phyloP scores from a whole-genome alignment of 2,797 vertebrate genomes.

The Helicolenus hilgendorfi region DNA sequence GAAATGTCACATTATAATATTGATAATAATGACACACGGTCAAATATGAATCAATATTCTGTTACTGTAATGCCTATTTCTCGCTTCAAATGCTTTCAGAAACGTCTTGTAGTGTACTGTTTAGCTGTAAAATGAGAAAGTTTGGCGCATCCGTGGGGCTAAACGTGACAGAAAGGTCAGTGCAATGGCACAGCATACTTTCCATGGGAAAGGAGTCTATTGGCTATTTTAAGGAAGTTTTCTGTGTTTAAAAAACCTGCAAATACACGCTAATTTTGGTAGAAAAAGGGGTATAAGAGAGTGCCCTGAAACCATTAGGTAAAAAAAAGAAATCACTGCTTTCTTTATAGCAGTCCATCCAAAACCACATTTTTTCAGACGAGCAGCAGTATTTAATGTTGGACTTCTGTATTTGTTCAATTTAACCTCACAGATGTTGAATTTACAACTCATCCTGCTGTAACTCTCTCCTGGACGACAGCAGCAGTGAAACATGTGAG shows the following conservation, averaged over 20 bases:
- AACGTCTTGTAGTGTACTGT: too few species aligned
- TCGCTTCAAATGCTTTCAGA: too few species aligned
- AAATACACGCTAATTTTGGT: accelerated
- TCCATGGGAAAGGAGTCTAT: not conserved
- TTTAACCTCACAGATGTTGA: not conserved
- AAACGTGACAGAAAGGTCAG: too few species aligned
- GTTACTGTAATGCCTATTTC: too few species aligned
- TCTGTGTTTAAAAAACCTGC: not conserved
- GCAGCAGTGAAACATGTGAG: conserved; percentile 21
- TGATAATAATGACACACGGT: not conserved
- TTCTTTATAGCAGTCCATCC: not conserved
- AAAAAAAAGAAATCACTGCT: not conserved
- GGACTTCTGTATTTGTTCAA: not conserved
- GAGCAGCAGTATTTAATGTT: not conserved
- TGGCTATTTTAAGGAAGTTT: not conserved
- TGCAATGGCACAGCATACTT: not conserved
- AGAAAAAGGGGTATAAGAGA: not conserved
- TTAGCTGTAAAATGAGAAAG: too few species aligned
- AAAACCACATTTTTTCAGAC: not conserved
- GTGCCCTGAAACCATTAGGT: not conserved
- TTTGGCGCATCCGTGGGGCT: too few species aligned
- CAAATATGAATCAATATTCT: too few species aligned
- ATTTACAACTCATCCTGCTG: not conserved
- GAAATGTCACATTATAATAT: not conserved
- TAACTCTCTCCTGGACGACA: conserved; percentile 24